These are phyloP conservation scores for Bryconaethiops microstoma DNA, from an alignment of 2,797 vertebrate species.

Conservation along the genomic window DNA sequence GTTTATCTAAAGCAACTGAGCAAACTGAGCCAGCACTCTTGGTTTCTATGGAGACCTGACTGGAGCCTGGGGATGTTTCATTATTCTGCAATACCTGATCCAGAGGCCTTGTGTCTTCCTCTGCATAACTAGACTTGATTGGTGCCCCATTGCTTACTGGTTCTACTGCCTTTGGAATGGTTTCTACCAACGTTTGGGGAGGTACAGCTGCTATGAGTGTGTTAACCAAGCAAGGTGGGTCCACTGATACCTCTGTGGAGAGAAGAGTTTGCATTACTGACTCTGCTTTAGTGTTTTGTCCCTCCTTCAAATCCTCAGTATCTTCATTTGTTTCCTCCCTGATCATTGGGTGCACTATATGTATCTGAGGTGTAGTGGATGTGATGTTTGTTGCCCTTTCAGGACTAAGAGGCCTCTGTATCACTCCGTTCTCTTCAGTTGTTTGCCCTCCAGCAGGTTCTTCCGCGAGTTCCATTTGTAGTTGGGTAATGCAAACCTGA, in stretches of 20 bases:
- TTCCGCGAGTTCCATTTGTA: not conserved
- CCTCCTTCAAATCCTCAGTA: not conserved
- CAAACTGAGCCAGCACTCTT: not conserved
- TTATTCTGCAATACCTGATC: not conserved
- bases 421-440: constrained; percentile 2
- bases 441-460: not conserved
- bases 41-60: not conserved
- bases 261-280: no score
- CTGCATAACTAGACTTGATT: not conserved
- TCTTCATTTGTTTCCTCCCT: not conserved
- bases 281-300: not conserved
- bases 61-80: not conserved
- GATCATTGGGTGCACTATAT: not conserved
- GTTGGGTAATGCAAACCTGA: not conserved
- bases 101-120: not conserved
- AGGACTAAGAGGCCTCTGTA: not conserved
- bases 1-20: not conserved
- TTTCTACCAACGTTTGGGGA: not conserved
- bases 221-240: not conserved
- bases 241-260: not conserved
- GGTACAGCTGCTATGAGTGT: not conserved
- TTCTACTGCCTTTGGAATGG: not conserved
- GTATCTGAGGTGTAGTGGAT: not conserved
- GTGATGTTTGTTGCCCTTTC: constrained; percentile 9
- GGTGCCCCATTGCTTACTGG: not conserved